These are phyloP conservation scores for Zaprionus tsacasi DNA, from an alignment of 1,140 invertebrate genomes.

Conservation along the genomic window DNA sequence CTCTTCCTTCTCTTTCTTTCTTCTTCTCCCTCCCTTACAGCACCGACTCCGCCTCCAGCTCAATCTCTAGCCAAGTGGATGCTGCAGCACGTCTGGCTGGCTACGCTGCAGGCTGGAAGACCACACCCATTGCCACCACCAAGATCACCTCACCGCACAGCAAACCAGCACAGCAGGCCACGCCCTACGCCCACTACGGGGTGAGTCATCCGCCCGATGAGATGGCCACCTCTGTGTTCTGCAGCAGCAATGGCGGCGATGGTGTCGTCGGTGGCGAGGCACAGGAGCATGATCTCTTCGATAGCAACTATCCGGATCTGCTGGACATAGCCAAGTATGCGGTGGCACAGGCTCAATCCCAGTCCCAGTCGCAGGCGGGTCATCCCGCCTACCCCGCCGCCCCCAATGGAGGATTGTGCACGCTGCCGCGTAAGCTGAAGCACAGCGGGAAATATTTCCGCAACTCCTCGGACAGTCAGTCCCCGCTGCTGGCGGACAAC, in stretches of 20 bases:
- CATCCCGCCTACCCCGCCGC: slow-evolving; percentile 41
- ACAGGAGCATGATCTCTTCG: slow-evolving; percentile 86
- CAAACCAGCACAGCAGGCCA: slow-evolving; percentile 58
- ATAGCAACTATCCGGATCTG: slow-evolving; percentile 88
- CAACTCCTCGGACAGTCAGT: slow-evolving; percentile 88
- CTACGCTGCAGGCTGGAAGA: slow-evolving; percentile 83
- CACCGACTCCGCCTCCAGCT: slow-evolving; percentile 75
- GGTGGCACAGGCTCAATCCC: slow-evolving; percentile 72
- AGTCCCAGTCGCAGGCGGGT: slow-evolving; percentile 47
- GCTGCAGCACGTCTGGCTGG: slow-evolving; percentile 73
- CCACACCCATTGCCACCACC: slow-evolving; percentile 78
- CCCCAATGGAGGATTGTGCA: slow-evolving; percentile 84
- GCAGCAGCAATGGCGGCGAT: slow-evolving; percentile 81
- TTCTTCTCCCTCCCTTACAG: slow-evolving; percentile 17
- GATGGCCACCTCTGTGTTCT: slow-evolving; percentile 79
- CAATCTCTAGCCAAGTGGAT: slow-evolving; percentile 80
- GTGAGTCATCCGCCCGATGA: slow-evolving; percentile 60
- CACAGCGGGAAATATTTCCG: slow-evolving; percentile 84
- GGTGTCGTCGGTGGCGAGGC: slow-evolving; percentile 82
- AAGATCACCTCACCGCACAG: slow-evolving; percentile 85
- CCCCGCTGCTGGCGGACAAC: slow-evolving; percentile 86
- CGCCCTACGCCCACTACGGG: slow-evolving; percentile 57
- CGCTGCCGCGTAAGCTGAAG: slow-evolving; percentile 86
- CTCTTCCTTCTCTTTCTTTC: neutral
- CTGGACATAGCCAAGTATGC: slow-evolving; percentile 87